Evolutionary conservation across 2,113 vertebrate species (phyloP).

Genomic region (Bettongia penicillata): DNA sequence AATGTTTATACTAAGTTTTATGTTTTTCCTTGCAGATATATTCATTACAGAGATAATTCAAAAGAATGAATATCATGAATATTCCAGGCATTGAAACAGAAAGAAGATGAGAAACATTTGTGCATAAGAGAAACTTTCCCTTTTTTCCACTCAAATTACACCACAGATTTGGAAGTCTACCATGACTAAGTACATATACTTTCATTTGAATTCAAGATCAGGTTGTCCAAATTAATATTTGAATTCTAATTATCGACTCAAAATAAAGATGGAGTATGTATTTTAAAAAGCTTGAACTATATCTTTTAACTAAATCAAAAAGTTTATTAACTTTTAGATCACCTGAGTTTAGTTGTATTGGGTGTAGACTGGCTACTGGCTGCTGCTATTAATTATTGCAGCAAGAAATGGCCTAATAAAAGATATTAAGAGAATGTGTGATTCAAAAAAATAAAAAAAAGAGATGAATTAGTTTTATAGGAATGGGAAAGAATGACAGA

Average conservation of each 20-base stretch:
- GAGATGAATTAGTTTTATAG: not conserved
- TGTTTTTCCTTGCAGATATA: not conserved
- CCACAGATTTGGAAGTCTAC: not conserved
- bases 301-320: not conserved
- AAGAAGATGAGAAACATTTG: not conserved
- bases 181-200: not conserved
- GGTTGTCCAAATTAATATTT: not conserved
- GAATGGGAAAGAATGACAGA: not conserved
- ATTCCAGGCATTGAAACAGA: not conserved
- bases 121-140: not conserved
- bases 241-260: not conserved
- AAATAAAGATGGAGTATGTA: not conserved
- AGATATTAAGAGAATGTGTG: not conserved
- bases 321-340: not conserved
- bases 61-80: not conserved
- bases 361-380: not conserved
- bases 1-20: not conserved
- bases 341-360: not conserved
- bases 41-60: not conserved
- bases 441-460: not conserved
- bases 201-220: not conserved
- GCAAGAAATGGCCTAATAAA: not conserved
- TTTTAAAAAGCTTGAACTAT: not conserved
- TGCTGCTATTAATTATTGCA: not conserved
- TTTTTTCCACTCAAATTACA: not conserved